Evolutionary conservation across 1,140 invertebrate species (phyloP).

Genomic region (Drosophila triauraria): DNA sequence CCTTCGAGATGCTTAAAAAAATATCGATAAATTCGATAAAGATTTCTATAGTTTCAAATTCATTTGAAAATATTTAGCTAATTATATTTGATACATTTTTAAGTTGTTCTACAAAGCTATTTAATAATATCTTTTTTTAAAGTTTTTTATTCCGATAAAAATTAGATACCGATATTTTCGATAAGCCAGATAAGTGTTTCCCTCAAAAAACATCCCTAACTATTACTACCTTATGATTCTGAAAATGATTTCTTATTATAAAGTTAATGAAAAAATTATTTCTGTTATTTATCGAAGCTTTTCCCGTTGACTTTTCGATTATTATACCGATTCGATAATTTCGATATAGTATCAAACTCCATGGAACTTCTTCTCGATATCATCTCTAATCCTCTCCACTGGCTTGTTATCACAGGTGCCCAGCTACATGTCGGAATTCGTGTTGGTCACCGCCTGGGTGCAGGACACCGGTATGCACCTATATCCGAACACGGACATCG

Average conservation of each 20-base stretch:
- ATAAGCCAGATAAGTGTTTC: too few species aligned
- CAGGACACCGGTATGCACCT: conserved; percentile 93
- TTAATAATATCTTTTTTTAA: too few species aligned
- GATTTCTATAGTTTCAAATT: neutral
- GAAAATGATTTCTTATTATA: too few species aligned
- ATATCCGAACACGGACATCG: conserved; percentile 92
- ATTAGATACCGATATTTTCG: too few species aligned
- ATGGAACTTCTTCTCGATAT: too few species aligned
- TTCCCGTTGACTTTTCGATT: neutral
- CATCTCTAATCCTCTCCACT: neutral
- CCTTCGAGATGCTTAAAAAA: neutral
- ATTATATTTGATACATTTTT: too few species aligned
- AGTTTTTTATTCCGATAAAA: too few species aligned
- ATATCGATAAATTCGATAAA: neutral
- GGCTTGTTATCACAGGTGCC: conserved; percentile 87
- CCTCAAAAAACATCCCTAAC: too few species aligned
- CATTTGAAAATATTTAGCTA: too few species aligned
- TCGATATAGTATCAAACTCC: neutral
- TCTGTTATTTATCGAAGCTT: too few species aligned
- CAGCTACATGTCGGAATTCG: conserved; percentile 94
- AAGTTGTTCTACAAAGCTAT: neutral
- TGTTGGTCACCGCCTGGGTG: conserved; percentile 95
- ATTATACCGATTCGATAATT: neutral
- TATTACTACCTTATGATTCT: too few species aligned
- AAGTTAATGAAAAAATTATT: too few species aligned